These are phyloP conservation scores for Sigmodon hispidus DNA, from an alignment of 2,113 vertebrate species.

Conservation along the genomic window DNA sequence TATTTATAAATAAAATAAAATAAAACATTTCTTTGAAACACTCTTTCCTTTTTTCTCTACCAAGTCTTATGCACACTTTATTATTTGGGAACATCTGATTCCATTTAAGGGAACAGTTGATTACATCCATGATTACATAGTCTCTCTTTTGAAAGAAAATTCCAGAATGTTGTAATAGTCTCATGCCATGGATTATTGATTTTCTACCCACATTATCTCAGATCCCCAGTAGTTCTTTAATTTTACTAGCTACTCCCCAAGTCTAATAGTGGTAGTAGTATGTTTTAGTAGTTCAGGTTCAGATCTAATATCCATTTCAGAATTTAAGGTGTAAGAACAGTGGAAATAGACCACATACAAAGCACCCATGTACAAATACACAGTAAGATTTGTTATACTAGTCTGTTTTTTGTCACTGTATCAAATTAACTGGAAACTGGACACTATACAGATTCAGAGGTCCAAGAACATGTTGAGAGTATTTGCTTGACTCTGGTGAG, in stretches of 20 bases:
- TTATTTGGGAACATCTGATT: neutral
- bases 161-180: neutral
- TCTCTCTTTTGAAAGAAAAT: neutral
- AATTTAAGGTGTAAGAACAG: neutral
- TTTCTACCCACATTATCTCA: neutral
- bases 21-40: neutral
- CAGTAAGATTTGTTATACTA: neutral
- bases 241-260: neutral
- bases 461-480: neutral
- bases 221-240: neutral
- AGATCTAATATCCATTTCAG: neutral
- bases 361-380: neutral
- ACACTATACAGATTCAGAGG: neutral
- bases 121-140: neutral
- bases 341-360: neutral
- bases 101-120: neutral
- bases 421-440: neutral
- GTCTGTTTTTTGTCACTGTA: neutral
- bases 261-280: neutral
- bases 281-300: neutral
- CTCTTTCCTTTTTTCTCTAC: neutral
- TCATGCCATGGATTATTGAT: neutral
- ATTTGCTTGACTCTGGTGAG: neutral
- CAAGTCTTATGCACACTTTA: neutral
- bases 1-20: too few species aligned